phyloP scores from a whole-genome alignment of 53 echinoderm and acorn worm species.

The Mesocentrotus franciscanus region DNA sequence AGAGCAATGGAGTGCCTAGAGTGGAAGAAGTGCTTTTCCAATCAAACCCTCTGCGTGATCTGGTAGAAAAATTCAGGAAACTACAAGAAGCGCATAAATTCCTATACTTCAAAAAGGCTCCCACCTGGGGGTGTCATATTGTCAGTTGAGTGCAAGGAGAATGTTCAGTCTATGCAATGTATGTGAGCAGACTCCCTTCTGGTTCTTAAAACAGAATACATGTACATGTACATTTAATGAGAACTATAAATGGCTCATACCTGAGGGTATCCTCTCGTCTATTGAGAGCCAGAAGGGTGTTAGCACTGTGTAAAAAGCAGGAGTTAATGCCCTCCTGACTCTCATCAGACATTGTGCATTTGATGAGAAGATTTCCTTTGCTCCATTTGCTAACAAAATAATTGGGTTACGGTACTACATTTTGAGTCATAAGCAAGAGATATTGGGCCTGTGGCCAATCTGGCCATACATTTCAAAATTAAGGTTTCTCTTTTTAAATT shows the following conservation, averaged over 20 bases:
- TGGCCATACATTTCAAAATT: not conserved
- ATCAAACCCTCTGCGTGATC: not conserved
- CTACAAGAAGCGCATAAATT: not conserved
- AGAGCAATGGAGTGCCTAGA: not conserved
- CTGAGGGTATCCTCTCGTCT: too few relatives aligned
- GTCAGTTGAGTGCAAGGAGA: too few relatives aligned
- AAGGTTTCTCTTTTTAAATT: not conserved
- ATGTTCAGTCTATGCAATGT: too few relatives aligned
- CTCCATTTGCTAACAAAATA: constrained; percentile 41
- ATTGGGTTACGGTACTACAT: not conserved
- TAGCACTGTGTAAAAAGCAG: too few relatives aligned
- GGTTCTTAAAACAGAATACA: too few relatives aligned
- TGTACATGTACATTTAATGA: too few relatives aligned
- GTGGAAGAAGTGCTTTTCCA: constrained; percentile 22
- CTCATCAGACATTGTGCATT: not conserved
- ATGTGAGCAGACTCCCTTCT: too few relatives aligned
- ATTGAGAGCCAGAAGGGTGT: too few relatives aligned
- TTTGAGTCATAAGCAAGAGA: not conserved
- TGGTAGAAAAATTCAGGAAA: constrained; percentile 7
- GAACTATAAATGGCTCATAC: too few relatives aligned
- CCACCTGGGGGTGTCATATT: not conserved
- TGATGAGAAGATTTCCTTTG: constrained; percentile 21
- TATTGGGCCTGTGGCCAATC: not conserved
- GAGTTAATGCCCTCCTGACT: too few relatives aligned
- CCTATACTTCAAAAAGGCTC: constrained; percentile 17